A percentile compares a stretch with the other conserved stretches of the same genome.
These are phyloP conservation scores for Phenganax subtilis DNA, from an alignment of 92 coral and sea anemone species.

Conservation along the genomic window DNA sequence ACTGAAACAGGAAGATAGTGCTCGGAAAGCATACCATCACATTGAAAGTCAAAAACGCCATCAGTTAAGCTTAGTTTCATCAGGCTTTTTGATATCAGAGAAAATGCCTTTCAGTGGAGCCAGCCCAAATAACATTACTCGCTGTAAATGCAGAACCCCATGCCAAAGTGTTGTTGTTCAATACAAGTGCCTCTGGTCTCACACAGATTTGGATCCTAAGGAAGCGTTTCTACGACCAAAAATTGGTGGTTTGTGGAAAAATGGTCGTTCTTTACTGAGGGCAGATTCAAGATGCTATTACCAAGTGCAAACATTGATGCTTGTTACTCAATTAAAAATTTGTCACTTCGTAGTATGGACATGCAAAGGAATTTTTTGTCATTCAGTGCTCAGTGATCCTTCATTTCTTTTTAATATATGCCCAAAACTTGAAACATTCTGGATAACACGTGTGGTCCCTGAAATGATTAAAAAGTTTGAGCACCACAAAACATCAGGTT, in stretches of 20 bases:
- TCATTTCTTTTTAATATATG: background rate
- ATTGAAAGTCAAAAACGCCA: background rate
- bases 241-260: slow-evolving; percentile 24
- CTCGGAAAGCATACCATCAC: background rate
- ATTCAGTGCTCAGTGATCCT: background rate
- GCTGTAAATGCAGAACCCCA: slow-evolving; percentile 5
- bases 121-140: slow-evolving; percentile 20
- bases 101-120: slow-evolving; percentile 13
- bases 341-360: slow-evolving; percentile 35
- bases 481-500: too few relatives aligned
- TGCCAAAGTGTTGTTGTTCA: slow-evolving; percentile 22
- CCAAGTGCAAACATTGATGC: slow-evolving; percentile 18
- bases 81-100: slow-evolving; percentile 20
- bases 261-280: background rate
- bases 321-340: background rate
- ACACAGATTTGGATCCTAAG: slow-evolving; percentile 10
- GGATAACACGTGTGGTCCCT: background rate
- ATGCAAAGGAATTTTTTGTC: slow-evolving; percentile 13
- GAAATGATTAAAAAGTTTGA: too few relatives aligned
- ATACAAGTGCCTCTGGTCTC: slow-evolving; percentile 21
- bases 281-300: background rate
- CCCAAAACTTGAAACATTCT: slow-evolving; percentile 22
- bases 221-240: slow-evolving; percentile 22
- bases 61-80: slow-evolving; percentile 2
- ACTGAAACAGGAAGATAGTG: slow-evolving; percentile 22